Evolutionary conservation across 2,797 vertebrate species (phyloP).

Genomic region (Chloroceryle inda): DNA sequence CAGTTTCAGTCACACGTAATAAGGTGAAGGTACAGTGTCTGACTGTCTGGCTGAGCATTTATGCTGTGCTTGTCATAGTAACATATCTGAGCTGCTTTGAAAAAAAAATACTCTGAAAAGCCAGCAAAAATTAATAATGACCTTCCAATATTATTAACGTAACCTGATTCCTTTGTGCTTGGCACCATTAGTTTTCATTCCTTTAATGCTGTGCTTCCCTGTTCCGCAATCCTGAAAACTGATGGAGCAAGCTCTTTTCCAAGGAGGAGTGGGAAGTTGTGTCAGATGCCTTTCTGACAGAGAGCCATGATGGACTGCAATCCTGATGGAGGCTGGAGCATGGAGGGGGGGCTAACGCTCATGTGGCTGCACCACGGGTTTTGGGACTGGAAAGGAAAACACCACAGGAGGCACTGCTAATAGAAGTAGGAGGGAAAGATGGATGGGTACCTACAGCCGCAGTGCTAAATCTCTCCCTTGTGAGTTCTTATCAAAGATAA

Average conservation of each 20-base stretch:
- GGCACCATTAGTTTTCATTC: slow-evolving; percentile 29
- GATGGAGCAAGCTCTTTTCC: neutral
- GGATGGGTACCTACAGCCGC: neutral
- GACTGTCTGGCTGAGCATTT: slow-evolving; percentile 40
- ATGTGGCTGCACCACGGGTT: rapidly evolving
- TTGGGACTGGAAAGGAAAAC: neutral
- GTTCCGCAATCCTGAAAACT: neutral
- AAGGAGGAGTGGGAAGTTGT: neutral
- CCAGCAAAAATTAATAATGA: slow-evolving; percentile 63
- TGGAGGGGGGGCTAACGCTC: neutral
- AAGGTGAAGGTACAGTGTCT: slow-evolving; percentile 46
- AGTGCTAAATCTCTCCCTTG: neutral
- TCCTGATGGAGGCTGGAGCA: neutral
- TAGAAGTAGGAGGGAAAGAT: neutral
- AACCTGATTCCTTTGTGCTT: slow-evolving; percentile 20
- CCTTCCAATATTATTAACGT: slow-evolving; percentile 42
- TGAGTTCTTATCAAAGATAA: neutral
- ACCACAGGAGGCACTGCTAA: neutral
- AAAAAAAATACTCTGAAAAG: slow-evolving; percentile 12
- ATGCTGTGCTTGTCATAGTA: neutral
- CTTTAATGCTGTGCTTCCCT: neutral
- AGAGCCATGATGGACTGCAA: neutral
- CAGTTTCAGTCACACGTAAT: slow-evolving; percentile 40
- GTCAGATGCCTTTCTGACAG: neutral
- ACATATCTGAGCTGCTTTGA: neutral